phyloP scores from a whole-genome alignment of 2,888 invertebrate genomes.

The Dione vanillae region DNA sequence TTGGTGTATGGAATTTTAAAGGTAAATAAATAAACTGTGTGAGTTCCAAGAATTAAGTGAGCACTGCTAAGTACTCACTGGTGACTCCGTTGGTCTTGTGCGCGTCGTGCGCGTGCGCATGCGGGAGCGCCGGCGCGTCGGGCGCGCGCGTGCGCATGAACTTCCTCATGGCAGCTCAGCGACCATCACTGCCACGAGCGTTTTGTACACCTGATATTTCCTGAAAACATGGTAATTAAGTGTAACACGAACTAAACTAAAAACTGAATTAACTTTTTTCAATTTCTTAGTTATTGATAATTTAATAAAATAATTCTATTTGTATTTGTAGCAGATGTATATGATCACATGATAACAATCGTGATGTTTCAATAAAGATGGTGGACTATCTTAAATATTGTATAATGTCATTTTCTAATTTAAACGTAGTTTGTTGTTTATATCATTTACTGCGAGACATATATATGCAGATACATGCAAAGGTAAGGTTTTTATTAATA shows the following conservation, averaged over 20 bases:
- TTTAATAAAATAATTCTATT: too few relatives aligned
- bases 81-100: conserved; percentile 54
- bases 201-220: neutral
- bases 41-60: too few relatives aligned
- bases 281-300: neutral
- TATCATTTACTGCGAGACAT: neutral
- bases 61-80: conserved; percentile 52
- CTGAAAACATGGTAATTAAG: conserved; percentile 5
- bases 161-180: conserved; percentile 61
- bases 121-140: conserved; percentile 44
- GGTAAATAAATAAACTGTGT: too few relatives aligned
- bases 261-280: neutral
- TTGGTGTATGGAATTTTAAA: too few relatives aligned
- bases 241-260: neutral
- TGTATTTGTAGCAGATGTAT: too few relatives aligned
- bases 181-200: conserved; percentile 18
- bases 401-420: too few relatives aligned
- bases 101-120: conserved; percentile 39
- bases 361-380: too few relatives aligned
- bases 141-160: conserved; percentile 66
- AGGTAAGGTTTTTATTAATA: neutral
- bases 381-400: too few relatives aligned
- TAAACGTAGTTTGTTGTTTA: too few relatives aligned
- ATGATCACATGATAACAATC: too few relatives aligned
- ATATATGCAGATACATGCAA: neutral